These are phyloP conservation scores for Heterochromis multidens DNA, from an alignment of 2,113 vertebrate genomes.

Conservation along the genomic window DNA sequence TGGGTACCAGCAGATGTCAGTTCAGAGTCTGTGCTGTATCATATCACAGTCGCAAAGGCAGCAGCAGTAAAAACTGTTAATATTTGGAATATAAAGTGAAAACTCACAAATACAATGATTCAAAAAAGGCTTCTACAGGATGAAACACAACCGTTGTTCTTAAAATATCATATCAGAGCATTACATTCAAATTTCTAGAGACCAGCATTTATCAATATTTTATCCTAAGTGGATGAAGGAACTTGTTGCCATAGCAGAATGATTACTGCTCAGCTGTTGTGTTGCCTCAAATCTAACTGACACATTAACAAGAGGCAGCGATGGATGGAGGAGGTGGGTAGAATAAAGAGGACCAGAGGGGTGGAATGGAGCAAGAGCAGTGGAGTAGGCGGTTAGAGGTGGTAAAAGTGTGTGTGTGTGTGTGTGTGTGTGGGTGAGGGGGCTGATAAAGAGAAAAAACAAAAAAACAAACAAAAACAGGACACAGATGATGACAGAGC, in stretches of 20 bases:
- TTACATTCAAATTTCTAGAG: not conserved
- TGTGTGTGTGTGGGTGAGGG: not conserved
- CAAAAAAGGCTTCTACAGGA: too few species aligned
- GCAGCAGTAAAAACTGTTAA: not conserved
- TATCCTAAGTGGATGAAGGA: not conserved
- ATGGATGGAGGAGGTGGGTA: not conserved
- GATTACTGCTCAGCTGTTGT: not conserved
- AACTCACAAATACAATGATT: not conserved
- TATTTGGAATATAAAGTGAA: not conserved
- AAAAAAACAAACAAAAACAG: not conserved
- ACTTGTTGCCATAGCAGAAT: constrained; percentile 33
- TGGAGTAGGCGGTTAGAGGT: not conserved
- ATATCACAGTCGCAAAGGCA: not conserved
- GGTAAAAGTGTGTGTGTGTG: not conserved
- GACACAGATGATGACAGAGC: not conserved
- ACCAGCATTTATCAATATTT: not conserved
- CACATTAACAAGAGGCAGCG: not conserved
- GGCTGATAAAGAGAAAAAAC: not conserved
- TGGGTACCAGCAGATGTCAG: not conserved
- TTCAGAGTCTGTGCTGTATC: not conserved
- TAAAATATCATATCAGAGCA: not conserved
- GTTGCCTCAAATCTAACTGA: not conserved
- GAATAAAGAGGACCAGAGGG: not conserved
- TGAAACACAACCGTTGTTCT: not conserved
- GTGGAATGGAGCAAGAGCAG: not conserved